These are phyloP conservation scores for Nomada goodeniana DNA, from an alignment of 2,888 invertebrate species.

Conservation along the genomic window DNA sequence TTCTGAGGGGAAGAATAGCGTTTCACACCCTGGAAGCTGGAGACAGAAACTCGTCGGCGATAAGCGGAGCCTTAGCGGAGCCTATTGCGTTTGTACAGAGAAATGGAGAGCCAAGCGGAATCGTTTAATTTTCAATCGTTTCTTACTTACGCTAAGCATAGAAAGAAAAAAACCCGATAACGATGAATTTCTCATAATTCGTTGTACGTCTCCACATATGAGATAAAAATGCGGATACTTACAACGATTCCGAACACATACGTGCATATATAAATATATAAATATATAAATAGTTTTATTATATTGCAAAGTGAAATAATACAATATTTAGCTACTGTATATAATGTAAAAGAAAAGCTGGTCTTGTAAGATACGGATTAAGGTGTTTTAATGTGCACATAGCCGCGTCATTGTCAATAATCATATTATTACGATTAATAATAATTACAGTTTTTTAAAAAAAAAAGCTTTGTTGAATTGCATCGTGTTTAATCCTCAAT, in stretches of 20 bases:
- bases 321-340: conserved; percentile 84
- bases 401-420: conserved; percentile 85
- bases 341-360: conserved; percentile 85
- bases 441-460: conserved; percentile 84
- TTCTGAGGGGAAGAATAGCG: conserved; percentile 38
- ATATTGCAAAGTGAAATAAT: conserved; percentile 78
- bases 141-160: conserved; percentile 65
- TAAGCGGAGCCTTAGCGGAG: conserved; percentile 58
- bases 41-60: conserved; percentile 36
- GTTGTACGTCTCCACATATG: conserved; percentile 40
- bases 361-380: conserved; percentile 85
- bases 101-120: conserved; percentile 48
- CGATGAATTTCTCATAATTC: conserved; percentile 55
- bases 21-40: conserved; percentile 40
- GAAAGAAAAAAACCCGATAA: conserved; percentile 46
- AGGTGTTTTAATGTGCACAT: conserved; percentile 87
- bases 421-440: conserved; percentile 84
- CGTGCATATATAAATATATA: conserved; percentile 73
- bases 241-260: conserved; percentile 48
- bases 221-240: conserved; percentile 36
- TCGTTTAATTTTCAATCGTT: conserved; percentile 68
- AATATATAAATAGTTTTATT: conserved; percentile 80
- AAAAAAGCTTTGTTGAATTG: conserved; percentile 85
- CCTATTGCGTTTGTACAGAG: conserved; percentile 56
- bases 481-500: neutral